Evolutionary conservation across 2,888 invertebrate species (phyloP).

Genomic region (Xanthorhoe designata): DNA sequence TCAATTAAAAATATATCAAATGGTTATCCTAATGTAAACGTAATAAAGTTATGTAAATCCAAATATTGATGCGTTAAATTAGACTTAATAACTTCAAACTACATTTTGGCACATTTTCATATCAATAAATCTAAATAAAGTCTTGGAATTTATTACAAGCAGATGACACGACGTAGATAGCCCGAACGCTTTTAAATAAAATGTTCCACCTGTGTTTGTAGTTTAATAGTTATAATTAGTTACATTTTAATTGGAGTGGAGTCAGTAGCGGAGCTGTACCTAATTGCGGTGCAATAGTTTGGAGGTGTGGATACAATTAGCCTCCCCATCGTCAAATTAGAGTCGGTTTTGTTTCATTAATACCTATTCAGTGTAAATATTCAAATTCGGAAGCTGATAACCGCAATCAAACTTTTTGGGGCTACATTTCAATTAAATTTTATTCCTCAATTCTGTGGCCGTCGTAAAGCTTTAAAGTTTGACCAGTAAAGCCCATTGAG

Average conservation of each 20-base stretch:
- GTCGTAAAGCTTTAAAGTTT: slow-evolving; percentile 85
- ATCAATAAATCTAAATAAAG: slow-evolving; percentile 43
- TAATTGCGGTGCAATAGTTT: slow-evolving; percentile 35
- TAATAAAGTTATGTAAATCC: slow-evolving; percentile 40
- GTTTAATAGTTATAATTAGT: slow-evolving; percentile 43
- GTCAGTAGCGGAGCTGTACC: slow-evolving; percentile 16
- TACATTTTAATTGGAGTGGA: slow-evolving; percentile 38
- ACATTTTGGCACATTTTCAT: slow-evolving; percentile 46
- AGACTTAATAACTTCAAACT: slow-evolving; percentile 39
- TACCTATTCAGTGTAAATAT: slow-evolving; percentile 79
- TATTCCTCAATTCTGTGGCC: slow-evolving; percentile 82
- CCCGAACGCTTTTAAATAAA: slow-evolving; percentile 17
- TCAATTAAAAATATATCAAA: slow-evolving; percentile 38
- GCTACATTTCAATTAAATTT: slow-evolving; percentile 85
- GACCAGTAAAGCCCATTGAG: slow-evolving; percentile 86
- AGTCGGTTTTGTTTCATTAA: slow-evolving; percentile 52
- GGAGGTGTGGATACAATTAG: slow-evolving; percentile 42
- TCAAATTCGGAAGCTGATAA: slow-evolving; percentile 85
- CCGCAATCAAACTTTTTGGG: slow-evolving; percentile 81
- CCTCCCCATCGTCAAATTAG: slow-evolving; percentile 43
- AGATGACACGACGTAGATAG: slow-evolving; percentile 33
- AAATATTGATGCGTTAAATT: slow-evolving; percentile 44
- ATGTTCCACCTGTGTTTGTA: slow-evolving; percentile 35
- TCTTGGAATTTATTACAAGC: slow-evolving; percentile 33
- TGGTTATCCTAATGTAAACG: slow-evolving; percentile 37